Evolutionary conservation across 2,113 vertebrate species (phyloP).

Genomic region (Callipepla squamata): DNA sequence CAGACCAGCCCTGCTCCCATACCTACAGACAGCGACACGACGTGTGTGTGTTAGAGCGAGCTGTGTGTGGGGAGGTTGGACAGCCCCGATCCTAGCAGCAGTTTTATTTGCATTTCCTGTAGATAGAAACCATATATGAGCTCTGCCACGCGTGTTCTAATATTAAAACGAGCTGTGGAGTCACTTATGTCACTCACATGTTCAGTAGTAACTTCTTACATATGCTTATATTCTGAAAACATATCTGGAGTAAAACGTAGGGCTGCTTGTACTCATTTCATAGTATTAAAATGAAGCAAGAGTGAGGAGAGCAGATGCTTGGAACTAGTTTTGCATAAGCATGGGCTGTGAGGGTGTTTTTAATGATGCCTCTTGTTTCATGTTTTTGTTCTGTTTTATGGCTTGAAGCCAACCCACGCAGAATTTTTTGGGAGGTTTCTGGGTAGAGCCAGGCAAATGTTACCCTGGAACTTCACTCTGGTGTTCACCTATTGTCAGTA

Average conservation of each 20-base stretch:
- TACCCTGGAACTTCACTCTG: not conserved
- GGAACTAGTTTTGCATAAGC: slow-evolving; percentile 12
- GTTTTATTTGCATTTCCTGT: not conserved
- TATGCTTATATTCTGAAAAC: not conserved
- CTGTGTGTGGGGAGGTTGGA: accelerated
- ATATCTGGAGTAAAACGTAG: slow-evolving; percentile 25
- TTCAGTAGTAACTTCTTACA: slow-evolving; percentile 29
- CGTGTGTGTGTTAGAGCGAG: too few species aligned
- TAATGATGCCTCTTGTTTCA: slow-evolving; percentile 9
- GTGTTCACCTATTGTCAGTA: not conserved
- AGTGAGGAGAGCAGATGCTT: slow-evolving; percentile 55
- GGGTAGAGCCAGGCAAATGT: slow-evolving; percentile 5
- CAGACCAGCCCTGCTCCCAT: too few species aligned
- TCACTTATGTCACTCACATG: not conserved
- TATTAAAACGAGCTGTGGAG: not conserved
- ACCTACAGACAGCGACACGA: too few species aligned
- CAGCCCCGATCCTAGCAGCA: not conserved
- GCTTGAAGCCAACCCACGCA: slow-evolving; percentile 10
- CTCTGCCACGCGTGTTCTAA: not conserved
- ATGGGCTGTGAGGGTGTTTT: slow-evolving; percentile 12
- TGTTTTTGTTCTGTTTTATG: slow-evolving; percentile 32
- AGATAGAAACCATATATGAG: not conserved
- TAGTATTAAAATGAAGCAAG: slow-evolving; percentile 3
- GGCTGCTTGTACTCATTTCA: not conserved
- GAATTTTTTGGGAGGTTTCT: not conserved